Evolutionary conservation across 1,140 invertebrate species (phyloP), one percentile per base, ranked within the genome.

Genomic region (Zaprionus lachaisei): DNA sequence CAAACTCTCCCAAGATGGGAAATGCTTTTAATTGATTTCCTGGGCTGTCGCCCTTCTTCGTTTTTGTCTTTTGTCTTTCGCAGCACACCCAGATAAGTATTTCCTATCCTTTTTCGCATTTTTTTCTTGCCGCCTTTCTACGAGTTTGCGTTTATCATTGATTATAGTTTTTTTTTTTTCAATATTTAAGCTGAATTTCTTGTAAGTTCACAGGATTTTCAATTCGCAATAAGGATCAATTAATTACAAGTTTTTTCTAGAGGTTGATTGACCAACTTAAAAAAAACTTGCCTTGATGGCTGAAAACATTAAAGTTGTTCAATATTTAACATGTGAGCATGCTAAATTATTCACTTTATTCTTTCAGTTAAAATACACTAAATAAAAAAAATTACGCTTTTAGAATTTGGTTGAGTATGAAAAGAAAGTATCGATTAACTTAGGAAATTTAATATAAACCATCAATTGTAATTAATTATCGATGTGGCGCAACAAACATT

Each of bases 11-110:
- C 41, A 57, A 64, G 56, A 44, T 62, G 76, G 37, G 54, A 80
- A 85, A 90, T 85, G 81, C 57, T 75, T 85, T 85, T 90, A 90
- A 90, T 89, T 90, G 81, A 87, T 87, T 87, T 84, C 62, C 47
- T 67, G 58, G 71, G 61, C 55, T 68, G 63, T 34, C 34, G 41
- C 58, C 63, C 51, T 38, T 67, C 31, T 63, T 22, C 41, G 34
- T 72, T 60, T 38, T 31, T 58, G 77, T 77, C 56, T 37, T 70
- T 73, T 63, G 51, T 47, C 41, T 56, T 77, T 68, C 55, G 41
- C 26, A 38, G 51, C 68, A 47, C 68, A 38, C 68, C 61, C 66
- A 72, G 79, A 67, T 81, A 68, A 60, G 61, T 66, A 72, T 76
- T 81, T 76, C 70, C 51, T 75, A 79, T 81, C 26, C 20, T 20